These are phyloP conservation scores for Tragelaphus scriptus DNA, from an alignment of 2,113 vertebrate genomes.

Conservation along the genomic window DNA sequence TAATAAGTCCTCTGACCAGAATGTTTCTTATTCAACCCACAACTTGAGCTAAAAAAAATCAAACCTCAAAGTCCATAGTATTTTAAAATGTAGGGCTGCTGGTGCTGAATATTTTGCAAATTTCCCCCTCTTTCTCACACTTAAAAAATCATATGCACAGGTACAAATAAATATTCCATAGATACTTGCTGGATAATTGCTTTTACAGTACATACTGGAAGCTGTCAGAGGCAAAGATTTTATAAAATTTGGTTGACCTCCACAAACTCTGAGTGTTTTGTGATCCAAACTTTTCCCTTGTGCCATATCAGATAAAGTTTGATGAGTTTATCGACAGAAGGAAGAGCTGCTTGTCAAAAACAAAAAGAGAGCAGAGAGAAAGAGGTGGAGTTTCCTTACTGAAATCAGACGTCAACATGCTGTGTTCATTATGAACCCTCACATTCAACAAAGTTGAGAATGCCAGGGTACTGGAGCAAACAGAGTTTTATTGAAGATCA, in stretches of 20 bases:
- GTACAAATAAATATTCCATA: background rate
- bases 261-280: background rate
- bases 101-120: background rate
- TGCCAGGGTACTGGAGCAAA: constrained; percentile 55
- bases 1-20: background rate
- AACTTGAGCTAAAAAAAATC: background rate
- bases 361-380: constrained; percentile 53
- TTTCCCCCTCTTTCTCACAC: background rate
- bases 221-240: background rate
- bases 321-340: constrained; percentile 39
- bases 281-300: background rate
- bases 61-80: background rate
- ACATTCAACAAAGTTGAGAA: constrained; percentile 63
- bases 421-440: constrained; percentile 66
- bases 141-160: background rate
- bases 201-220: background rate
- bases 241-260: background rate
- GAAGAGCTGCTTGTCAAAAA: constrained; percentile 52
- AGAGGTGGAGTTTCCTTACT: constrained; percentile 69
- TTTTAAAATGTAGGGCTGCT: background rate
- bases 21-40: background rate
- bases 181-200: background rate
- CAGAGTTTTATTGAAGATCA: constrained; percentile 65
- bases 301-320: background rate
- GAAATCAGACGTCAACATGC: constrained; percentile 65